phyloP scores from a whole-genome alignment of 1,140 invertebrate genomes.

The Drosophila jambulina region DNA sequence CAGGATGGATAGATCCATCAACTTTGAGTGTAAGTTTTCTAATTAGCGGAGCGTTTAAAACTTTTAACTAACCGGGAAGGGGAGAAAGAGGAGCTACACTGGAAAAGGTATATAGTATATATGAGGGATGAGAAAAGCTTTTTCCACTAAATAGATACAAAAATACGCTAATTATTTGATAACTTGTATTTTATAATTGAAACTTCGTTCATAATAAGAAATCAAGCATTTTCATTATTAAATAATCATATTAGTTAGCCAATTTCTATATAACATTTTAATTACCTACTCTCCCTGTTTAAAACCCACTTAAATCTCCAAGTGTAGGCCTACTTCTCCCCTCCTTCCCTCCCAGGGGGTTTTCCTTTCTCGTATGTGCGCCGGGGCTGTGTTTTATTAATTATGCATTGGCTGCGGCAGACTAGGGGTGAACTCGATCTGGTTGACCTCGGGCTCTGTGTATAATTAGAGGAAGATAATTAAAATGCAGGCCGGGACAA shows the following conservation, averaged over 20 bases:
- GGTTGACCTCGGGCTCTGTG: conserved; percentile 18
- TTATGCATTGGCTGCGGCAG: conserved; percentile 53
- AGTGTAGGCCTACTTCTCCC: neutral
- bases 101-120: too few species aligned
- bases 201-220: too few species aligned
- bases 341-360: neutral
- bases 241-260: too few species aligned
- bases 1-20: conserved; percentile 39
- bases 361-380: conserved; percentile 7
- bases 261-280: neutral
- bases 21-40: conserved; percentile 70
- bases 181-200: too few species aligned
- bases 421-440: conserved; percentile 28
- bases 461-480: conserved; percentile 55
- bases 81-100: neutral
- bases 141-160: too few species aligned
- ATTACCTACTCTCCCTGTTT: neutral
- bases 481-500: conserved; percentile 53
- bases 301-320: too few species aligned
- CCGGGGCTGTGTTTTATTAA: conserved; percentile 52
- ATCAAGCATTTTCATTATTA: too few species aligned
- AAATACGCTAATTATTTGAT: too few species aligned
- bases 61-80: conserved; percentile 48
- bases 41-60: conserved; percentile 76
- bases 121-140: too few species aligned